Evolutionary conservation across 2,113 vertebrate species (phyloP), one percentile per base, ranked within the genome.

Genomic region (Chrysochloris asiatica): DNA sequence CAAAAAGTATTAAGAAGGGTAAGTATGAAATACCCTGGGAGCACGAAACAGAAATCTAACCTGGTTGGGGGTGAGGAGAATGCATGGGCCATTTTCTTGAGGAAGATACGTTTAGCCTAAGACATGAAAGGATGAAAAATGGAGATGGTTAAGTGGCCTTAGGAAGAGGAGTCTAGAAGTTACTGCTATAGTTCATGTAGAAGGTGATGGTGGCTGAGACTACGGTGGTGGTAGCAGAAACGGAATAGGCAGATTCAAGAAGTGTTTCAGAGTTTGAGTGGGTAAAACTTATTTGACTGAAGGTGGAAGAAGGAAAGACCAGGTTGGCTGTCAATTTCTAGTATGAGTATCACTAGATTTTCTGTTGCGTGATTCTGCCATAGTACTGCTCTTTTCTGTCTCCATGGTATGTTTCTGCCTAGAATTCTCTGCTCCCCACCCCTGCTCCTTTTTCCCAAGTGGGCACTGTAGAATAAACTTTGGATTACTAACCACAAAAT

Each of bases 241-340:
- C 48, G 86, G 61, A 90, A 84, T 79, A 24, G 28, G 84, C 45
- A 48, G 12, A 89, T 43, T 45, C n/a, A 63, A 91, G 92, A 95
- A 30, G 71, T 85, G 67, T 87, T 56, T 73, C 56, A 48, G 43
- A 87, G 13, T 28, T 67, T 88, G 47, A 75, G 30, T 88, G 78
- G 38, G 26, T 24, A 83, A 69, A 71, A 72, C 47, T 80, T 87
- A 52, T 69, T 52, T 81, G 56, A 43, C 36, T 75, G 6, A 11
- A 22, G 52, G 6, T 79, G 43, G 36, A 59, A 69, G 26, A 79
- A 36, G 72, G 47, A 54, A 24, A 61, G 10, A 36, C 79, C 47
- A 67, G 21, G 22, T n/a, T 83, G 19, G 43, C n/a, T 84, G 52
- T 71, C 54, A 56, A 0, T 90, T 76, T 79, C 75, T 82, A 38